Conservation (phyloP, 2,888 invertebrate species). For the Andrena hattorfiana region DNA sequence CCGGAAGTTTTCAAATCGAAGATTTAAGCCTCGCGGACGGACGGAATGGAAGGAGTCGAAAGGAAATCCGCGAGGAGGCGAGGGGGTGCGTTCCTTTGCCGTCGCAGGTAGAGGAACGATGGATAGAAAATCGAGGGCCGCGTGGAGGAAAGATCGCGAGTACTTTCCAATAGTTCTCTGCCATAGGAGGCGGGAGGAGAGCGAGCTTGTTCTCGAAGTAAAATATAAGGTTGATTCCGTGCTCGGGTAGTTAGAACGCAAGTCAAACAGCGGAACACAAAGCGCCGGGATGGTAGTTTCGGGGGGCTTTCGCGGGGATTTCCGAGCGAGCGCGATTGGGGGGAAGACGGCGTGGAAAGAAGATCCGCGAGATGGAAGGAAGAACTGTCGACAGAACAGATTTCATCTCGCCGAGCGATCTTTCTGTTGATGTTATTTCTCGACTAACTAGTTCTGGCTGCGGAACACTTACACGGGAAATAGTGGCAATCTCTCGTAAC, state of each 20-base stretch:
- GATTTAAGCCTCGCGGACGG: constrained; percentile 40
- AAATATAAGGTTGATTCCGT: constrained; percentile 76
- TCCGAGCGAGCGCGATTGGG: constrained; percentile 20
- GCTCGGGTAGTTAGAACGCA: constrained; percentile 73
- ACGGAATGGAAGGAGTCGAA: background rate
- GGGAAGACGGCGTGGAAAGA: background rate
- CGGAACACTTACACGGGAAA: constrained; percentile 2
- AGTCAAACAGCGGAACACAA: constrained; percentile 75
- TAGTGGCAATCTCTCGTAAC: constrained; percentile 37
- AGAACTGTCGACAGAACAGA: constrained; percentile 68
- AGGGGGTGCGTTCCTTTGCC: background rate
- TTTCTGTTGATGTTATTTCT: background rate
- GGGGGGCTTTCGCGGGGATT: constrained; percentile 55
- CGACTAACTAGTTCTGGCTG: background rate
- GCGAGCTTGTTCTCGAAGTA: constrained; percentile 67
- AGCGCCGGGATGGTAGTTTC: constrained; percentile 56
- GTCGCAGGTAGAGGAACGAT: background rate
- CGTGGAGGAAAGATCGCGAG: constrained; percentile 37
- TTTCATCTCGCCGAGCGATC: constrained; percentile 71
- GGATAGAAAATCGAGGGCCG: constrained; percentile 6
- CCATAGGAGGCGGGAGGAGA: constrained; percentile 38
- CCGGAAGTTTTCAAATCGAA: constrained; percentile 55
- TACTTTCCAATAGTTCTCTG: constrained; percentile 67
- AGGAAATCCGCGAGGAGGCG: background rate
- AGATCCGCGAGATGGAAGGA: background rate